A percentile compares a stretch with the other conserved stretches of the same genome.
Conservation (phyloP, 2,113 vertebrate genomes). For the Plecotus auritus region DNA sequence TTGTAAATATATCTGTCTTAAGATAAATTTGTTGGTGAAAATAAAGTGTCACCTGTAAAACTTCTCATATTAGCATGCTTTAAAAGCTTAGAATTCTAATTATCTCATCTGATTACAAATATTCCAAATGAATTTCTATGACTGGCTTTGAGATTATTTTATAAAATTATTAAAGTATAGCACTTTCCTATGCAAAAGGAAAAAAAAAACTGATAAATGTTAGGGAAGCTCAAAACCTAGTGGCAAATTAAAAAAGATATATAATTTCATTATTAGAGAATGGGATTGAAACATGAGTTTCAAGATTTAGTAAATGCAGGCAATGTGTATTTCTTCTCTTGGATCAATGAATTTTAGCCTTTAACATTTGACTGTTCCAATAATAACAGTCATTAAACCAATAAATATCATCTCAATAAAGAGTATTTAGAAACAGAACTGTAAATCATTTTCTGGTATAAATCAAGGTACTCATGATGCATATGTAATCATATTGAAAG, state of each 20-base stretch:
- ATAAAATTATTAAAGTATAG: neutral
- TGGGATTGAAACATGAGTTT: neutral
- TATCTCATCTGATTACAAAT: neutral
- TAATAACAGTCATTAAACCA: neutral
- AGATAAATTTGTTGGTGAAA: neutral
- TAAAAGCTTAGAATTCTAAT: neutral
- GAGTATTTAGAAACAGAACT: neutral
- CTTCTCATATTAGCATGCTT: neutral
- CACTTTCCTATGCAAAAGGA: neutral
- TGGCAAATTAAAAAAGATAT: neutral
- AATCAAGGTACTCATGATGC: neutral
- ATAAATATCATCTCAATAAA: neutral
- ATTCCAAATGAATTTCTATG: neutral
- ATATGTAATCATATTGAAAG: neutral
- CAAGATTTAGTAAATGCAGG: neutral
- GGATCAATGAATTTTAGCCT: neutral
- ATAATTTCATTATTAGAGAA: neutral
- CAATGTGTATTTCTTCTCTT: neutral
- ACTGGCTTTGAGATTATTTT: neutral
- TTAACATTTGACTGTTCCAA: slow-evolving; percentile 11
- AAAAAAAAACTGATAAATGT: neutral
- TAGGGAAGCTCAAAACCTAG: neutral
- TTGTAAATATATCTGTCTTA: neutral
- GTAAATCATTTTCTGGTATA: neutral
- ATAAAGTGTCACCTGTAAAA: neutral